Base-by-base conservation (phyloP, 2,888 invertebrate species). In the Amphiduros pacificus region DNA sequence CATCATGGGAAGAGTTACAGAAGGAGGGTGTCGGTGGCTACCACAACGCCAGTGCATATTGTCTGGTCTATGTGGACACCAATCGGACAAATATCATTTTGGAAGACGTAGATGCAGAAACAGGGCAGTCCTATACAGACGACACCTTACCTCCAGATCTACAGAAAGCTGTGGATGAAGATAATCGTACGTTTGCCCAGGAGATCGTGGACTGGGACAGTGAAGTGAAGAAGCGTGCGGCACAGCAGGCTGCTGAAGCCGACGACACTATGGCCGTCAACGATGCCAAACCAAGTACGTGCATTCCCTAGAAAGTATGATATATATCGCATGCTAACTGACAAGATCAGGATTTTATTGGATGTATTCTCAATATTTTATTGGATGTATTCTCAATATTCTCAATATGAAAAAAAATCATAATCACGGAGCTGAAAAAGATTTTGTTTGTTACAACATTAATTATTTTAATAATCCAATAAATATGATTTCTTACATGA, bases 11-110 rank as follows among this genome's bases (percentile, higher is more conserved):
- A 31, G 84, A 84, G 64, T 68, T 84, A 32, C 75, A 79, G 61
- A 78, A 77, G 69, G 84, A 84, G 68, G 80, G 83, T 58, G 77
- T 83, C 9, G 84, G 84, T 51, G 84, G 84, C 31, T 81, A 80
- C 67, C 82, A 83, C 69, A 83, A 83, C 65, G 80, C 84, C 50
- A 83, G 82, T 60, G 84, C 84, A 48, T 84, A 84, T 73, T 84
- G 84, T 65, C 75, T 84, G 52, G 78, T 84, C 74, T 84, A 84
- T 64, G 81, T 84, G n/a, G 44, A 44, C n/a, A n/a, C n/a, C n/a
- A n/a, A 17, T 36, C 17, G 36, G 36, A 36, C 17, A 36, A 11
- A 36, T 9, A 36, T 9, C 36, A 36, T 36, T 36, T 36, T 36
- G 17, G 36, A 11, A 36, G 36, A 27, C 3, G 60, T 54, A 17